These are phyloP conservation scores for Acholoe squamosa DNA, from an alignment of 2,888 invertebrate species.

Conservation along the genomic window DNA sequence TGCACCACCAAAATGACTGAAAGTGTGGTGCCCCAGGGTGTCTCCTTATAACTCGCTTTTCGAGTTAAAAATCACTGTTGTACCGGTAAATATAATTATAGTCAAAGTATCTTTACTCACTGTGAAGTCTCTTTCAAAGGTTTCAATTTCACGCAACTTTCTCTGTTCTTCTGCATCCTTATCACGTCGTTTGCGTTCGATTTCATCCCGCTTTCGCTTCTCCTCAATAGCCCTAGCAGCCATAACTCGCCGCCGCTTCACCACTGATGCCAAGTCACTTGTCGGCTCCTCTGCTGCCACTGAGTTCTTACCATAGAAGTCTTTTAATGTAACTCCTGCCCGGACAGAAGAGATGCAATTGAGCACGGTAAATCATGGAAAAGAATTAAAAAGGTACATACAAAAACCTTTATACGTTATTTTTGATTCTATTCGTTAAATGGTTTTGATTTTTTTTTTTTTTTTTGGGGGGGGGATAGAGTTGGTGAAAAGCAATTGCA, in stretches of 20 bases:
- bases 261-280: constrained; percentile 74
- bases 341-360: too few species aligned
- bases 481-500: too few species aligned
- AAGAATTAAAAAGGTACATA: too few species aligned
- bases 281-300: constrained; percentile 70
- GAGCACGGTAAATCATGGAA: too few species aligned
- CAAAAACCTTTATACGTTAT: too few species aligned
- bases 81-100: too few species aligned
- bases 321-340: constrained; percentile 73
- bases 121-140: constrained; percentile 77
- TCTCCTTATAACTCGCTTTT: too few species aligned
- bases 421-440: background rate
- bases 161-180: constrained; percentile 71
- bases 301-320: constrained; percentile 77
- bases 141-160: constrained; percentile 74
- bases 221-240: constrained; percentile 78
- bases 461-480: background rate
- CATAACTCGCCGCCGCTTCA: constrained; percentile 78
- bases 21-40: too few species aligned
- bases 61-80: too few species aligned
- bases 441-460: background rate
- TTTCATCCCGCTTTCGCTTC: constrained; percentile 75
- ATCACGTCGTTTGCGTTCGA: constrained; percentile 69
- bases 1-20: too few species aligned
- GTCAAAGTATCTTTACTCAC: too few species aligned